Percentiles rank a stretch among this genome's conserved stretches.
These are phyloP conservation scores for Caenorhabditis drosophilae DNA, from an alignment of 2,888 invertebrate genomes.

Conservation along the genomic window DNA sequence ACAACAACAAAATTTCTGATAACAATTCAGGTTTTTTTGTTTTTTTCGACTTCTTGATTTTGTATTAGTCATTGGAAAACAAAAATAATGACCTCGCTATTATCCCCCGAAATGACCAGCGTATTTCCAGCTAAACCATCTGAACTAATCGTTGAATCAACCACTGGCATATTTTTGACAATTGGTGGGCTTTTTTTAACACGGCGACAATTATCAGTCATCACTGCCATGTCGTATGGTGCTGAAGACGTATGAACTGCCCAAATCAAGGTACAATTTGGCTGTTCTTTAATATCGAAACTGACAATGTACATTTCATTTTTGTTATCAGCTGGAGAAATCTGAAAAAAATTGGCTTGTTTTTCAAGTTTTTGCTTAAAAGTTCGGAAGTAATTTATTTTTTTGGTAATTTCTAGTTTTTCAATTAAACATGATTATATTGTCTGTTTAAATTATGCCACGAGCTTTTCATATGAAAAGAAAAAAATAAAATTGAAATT, in stretches of 20 bases:
- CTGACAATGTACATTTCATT: conserved; percentile 46
- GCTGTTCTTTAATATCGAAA: conserved; percentile 47
- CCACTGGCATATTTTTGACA: conserved; percentile 43
- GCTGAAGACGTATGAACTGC: conserved; percentile 48
- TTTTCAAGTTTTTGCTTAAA: not conserved
- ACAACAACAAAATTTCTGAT: not conserved
- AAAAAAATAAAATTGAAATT: not conserved
- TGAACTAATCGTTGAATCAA: conserved; percentile 40
- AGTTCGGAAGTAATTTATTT: no score
- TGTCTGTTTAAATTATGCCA: not conserved
- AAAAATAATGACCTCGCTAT: conserved; percentile 38
- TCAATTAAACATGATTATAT: not conserved
- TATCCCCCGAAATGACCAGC: conserved; percentile 43
- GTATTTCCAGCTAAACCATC: conserved; percentile 49
- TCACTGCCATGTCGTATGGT: conserved; percentile 55
- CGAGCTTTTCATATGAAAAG: not conserved
- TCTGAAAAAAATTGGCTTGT: conserved; percentile 20
- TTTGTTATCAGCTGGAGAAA: conserved; percentile 38
- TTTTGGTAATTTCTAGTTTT: no score
- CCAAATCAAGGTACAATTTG: conserved; percentile 40
- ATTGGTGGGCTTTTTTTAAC: conserved; percentile 52
- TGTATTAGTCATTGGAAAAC: no score
- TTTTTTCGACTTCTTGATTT: no score
- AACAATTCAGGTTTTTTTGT: not conserved
- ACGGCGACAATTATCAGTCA: conserved; percentile 54